phyloP scores from a whole-genome alignment of 2,113 vertebrate species.

The Hippocampus barbouri region DNA sequence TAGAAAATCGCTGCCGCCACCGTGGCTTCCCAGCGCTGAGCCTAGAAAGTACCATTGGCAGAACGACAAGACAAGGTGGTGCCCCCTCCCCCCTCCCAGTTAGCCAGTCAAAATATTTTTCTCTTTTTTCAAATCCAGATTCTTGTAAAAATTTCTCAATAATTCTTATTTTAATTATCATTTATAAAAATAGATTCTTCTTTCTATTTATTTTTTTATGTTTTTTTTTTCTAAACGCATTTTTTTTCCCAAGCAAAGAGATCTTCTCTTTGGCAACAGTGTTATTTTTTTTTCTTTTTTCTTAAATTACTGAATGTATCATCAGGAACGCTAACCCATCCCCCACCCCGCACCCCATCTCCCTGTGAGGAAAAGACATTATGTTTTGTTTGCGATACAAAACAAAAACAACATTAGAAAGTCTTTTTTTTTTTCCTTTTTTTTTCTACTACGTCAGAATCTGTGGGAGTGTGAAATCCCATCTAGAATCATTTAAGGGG shows the following conservation, averaged over 20 bases:
- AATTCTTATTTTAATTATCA: slow-evolving; percentile 84
- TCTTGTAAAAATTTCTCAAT: slow-evolving; percentile 99
- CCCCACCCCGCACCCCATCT: slow-evolving; percentile 83
- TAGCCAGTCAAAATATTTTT: slow-evolving; percentile 99
- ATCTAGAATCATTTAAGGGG: slow-evolving; percentile 78
- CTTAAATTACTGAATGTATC: slow-evolving; percentile 96
- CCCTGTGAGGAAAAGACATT: slow-evolving; percentile 87
- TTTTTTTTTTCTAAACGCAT: slow-evolving; percentile 92
- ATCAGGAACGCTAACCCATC: slow-evolving; percentile 87
- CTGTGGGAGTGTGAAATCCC: slow-evolving; percentile 80
- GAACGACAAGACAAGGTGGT: slow-evolving; percentile 99
- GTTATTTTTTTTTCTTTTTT: slow-evolving; percentile 77
- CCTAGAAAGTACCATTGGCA: slow-evolving; percentile 99
- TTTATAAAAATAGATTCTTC: slow-evolving; percentile 99
- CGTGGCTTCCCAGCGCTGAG: slow-evolving; percentile 89
- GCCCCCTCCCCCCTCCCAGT: slow-evolving; percentile 90
- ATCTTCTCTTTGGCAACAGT: slow-evolving; percentile 99
- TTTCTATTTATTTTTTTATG: slow-evolving; percentile 85
- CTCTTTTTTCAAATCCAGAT: slow-evolving; percentile 99
- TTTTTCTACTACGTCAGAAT: slow-evolving; percentile 72
- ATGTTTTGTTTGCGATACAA: slow-evolving; percentile 98
- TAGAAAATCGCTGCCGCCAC: slow-evolving; percentile 95
- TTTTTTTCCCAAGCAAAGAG: slow-evolving; percentile 91
- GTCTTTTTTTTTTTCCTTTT: slow-evolving; percentile 71
- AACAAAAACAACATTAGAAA: slow-evolving; percentile 85